Evolutionary conservation across 2,797 vertebrate genomes (phyloP).

Genomic region (Chanos chanos): DNA sequence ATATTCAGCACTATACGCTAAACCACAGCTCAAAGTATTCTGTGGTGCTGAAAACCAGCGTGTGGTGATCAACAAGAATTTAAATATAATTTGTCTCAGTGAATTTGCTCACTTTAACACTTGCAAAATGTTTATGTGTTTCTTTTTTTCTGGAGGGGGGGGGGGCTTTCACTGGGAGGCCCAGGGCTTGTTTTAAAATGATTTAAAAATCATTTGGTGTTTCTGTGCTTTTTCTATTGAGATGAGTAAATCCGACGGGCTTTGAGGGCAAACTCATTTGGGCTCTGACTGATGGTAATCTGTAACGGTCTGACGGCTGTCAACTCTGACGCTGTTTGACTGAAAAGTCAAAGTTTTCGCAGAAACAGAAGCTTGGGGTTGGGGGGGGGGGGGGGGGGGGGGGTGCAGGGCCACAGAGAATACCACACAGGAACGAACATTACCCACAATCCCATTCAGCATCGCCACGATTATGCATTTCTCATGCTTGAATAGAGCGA

Average conservation of each 20-base stretch:
- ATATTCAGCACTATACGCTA: no score
- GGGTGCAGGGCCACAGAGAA: conserved; percentile 61
- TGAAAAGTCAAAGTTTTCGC: conserved; percentile 74
- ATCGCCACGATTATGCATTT: conserved; percentile 75
- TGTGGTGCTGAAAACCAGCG: no score
- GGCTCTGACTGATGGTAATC: conserved; percentile 39
- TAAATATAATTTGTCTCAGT: no score
- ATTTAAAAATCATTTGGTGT: no score
- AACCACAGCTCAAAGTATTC: no score
- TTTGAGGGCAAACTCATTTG: conserved; percentile 2
- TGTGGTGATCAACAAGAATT: no score
- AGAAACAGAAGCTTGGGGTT: conserved; percentile 23
- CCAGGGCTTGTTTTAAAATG: no score
- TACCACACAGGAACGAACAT: conserved; percentile 77
- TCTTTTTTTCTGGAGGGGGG: no score
- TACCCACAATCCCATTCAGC: conserved; percentile 69
- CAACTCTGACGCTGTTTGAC: conserved; percentile 66
- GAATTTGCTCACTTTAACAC: no score
- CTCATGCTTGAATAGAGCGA: conserved; percentile 72
- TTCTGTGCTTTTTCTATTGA: background rate
- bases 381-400: background rate
- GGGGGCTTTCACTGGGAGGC: no score
- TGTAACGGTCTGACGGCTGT: conserved; percentile 20
- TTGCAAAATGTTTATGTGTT: no score
- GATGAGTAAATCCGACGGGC: no score